These are phyloP conservation scores for Poecilia picta DNA, from an alignment of 2,797 vertebrate genomes.

Conservation along the genomic window DNA sequence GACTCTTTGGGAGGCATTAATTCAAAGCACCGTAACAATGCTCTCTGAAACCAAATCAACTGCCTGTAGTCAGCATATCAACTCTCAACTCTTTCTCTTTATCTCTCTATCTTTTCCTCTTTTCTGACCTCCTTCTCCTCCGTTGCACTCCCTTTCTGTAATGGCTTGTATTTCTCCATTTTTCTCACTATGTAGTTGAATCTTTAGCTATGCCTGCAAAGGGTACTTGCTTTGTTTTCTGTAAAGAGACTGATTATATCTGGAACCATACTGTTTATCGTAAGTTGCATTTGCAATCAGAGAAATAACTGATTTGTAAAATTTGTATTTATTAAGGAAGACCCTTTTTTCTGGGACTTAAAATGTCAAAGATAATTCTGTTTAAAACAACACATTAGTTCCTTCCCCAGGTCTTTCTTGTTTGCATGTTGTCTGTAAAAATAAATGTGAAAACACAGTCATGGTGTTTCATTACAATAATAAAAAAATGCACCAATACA, in stretches of 20 bases:
- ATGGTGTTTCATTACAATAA: neutral
- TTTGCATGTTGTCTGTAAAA: neutral
- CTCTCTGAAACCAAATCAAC: constrained; percentile 81
- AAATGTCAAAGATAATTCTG: neutral
- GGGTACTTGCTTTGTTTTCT: constrained; percentile 35
- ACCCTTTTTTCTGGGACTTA: neutral
- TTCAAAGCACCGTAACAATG: constrained; percentile 80
- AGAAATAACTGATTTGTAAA: neutral
- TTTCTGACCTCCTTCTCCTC: constrained; percentile 23
- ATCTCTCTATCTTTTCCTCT: constrained; percentile 50
- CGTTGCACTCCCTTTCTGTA: constrained; percentile 14
- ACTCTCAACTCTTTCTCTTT: constrained; percentile 58
- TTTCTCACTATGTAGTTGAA: constrained; percentile 45
- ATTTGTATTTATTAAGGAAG: neutral
- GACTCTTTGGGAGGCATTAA: constrained; percentile 81
- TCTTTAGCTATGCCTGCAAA: constrained; percentile 35
- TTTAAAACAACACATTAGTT: neutral
- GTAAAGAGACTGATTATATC: constrained; percentile 28
- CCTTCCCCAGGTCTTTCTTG: neutral
- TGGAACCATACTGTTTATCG: constrained; percentile 7
- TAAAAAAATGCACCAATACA: neutral
- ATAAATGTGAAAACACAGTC: neutral
- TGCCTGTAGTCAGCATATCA: constrained; percentile 80
- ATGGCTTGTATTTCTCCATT: constrained; percentile 19
- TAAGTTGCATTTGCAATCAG: neutral